Percentiles rank a stretch among this genome's conserved stretches.
phyloP scores from a whole-genome alignment of 2,888 invertebrate genomes.

The Cheilosia variabilis region DNA sequence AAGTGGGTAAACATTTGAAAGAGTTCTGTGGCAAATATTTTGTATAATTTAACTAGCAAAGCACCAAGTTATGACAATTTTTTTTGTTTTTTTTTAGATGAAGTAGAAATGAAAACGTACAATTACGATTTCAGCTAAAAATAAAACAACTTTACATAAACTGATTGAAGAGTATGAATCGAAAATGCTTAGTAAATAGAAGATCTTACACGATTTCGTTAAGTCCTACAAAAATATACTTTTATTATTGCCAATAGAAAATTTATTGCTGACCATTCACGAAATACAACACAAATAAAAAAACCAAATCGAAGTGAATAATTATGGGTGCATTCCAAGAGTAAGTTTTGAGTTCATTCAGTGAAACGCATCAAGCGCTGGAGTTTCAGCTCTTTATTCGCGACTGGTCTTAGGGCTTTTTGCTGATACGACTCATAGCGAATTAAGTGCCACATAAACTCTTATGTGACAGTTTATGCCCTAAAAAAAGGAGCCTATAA shows the following conservation, averaged over 20 bases:
- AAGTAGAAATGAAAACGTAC: not conserved
- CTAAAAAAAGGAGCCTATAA: too few species aligned
- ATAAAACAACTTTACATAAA: not conserved
- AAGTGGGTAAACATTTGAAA: not conserved
- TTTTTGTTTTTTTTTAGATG: not conserved
- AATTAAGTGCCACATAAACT: too few species aligned
- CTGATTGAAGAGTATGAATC: not conserved
- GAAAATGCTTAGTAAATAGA: not conserved
- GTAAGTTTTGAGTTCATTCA: not conserved
- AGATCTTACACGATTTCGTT: not conserved
- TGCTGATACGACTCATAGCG: too few species aligned
- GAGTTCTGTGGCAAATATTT: too few species aligned
- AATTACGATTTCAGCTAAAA: not conserved
- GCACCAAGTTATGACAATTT: too few species aligned
- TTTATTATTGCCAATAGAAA: conserved; percentile 5
- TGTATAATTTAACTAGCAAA: too few species aligned
- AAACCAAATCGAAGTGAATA: not conserved
- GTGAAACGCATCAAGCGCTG: not conserved
- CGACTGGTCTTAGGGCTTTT: too few species aligned
- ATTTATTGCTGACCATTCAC: conserved; percentile 8
- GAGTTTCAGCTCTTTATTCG: too few species aligned
- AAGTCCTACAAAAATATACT: not conserved
- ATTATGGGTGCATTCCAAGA: conserved; percentile 2
- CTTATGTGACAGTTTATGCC: too few species aligned
- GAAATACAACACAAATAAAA: conserved; percentile 3